Base-by-base conservation (phyloP, 35 echinoderm and acorn worm species). In the Apostichopus japonicus region DNA sequence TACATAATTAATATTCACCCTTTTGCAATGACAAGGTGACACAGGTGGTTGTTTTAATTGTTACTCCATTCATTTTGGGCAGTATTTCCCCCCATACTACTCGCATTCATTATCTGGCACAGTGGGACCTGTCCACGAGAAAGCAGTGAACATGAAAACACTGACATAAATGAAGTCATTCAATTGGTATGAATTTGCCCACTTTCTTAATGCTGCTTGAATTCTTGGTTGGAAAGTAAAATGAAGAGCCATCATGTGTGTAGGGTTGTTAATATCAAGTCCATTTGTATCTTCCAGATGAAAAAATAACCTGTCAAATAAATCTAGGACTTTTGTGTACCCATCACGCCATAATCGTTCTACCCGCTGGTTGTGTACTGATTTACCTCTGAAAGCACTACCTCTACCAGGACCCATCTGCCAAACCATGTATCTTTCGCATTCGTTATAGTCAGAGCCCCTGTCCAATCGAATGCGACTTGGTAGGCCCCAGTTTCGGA, bases 361-460 rank as follows among this genome's bases (percentile, higher is more conserved):
- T 11, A 90, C 73, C 59, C 77, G 80, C 55, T 90, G 93, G 57
- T 90, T 94, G 77, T 94, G 86, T 17, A 58, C 56, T 13, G 67
- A 77, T 24, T 72, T 80, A 8, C 93, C 87, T 17, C 83, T 53
- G 44, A 87, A 55, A 63, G 78, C 86, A 94, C 78, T 70, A 2
- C 93, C 79, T 92, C 89, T 75, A 6, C 19, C 81, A 65, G 63
- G 65, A 17, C 93, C 87, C 73, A 21, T 65, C 6, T 86, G 56
- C 27, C 83, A 56, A 56, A 56, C 87, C 90, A 94, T 94, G 56
- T 84, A 94, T 19, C 56, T 14, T 24, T 78, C n/a, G 9, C 91
- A 65, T 15, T 92, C 61, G 23, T 80, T 87, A 65, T 94, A 83
- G 78, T 91, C 93, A 11, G 56, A 56, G 3, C 93, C 93, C 53